These are phyloP conservation scores for Vireo griseus DNA, from an alignment of 2,797 vertebrate species.

Conservation along the genomic window DNA sequence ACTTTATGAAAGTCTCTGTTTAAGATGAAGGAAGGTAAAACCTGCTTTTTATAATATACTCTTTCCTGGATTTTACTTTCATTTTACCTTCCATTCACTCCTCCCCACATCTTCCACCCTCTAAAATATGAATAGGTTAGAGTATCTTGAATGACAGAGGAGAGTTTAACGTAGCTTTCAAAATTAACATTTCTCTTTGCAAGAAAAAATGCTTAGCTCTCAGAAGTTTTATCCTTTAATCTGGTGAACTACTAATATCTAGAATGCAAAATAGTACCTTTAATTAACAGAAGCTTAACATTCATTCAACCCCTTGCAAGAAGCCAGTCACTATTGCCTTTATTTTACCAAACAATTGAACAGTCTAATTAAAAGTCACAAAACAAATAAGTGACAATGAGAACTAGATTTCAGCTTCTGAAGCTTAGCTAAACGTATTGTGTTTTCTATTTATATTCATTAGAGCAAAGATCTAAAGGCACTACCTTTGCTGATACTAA, in stretches of 20 bases:
- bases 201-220: not conserved
- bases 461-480: not conserved
- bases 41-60: not conserved
- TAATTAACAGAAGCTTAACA: conserved; percentile 29
- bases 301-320: not conserved
- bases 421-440: not conserved
- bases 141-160: not conserved
- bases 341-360: not conserved
- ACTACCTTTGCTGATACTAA: not conserved
- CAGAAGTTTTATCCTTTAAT: not conserved
- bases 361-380: not conserved
- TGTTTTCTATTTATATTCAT: not conserved
- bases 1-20: not conserved
- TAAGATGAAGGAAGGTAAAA: not conserved
- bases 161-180: not conserved
- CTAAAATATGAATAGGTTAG: not conserved
- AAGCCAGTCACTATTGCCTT: not conserved
- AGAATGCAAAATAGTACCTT: not conserved
- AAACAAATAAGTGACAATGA: not conserved
- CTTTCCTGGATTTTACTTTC: not conserved
- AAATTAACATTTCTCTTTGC: not conserved
- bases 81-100: not conserved
- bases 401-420: not conserved
- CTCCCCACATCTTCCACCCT: rapidly evolving
- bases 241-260: not conserved